phyloP scores from a whole-genome alignment of 2,888 invertebrate species.

The Lasioglossum pauxillum region DNA sequence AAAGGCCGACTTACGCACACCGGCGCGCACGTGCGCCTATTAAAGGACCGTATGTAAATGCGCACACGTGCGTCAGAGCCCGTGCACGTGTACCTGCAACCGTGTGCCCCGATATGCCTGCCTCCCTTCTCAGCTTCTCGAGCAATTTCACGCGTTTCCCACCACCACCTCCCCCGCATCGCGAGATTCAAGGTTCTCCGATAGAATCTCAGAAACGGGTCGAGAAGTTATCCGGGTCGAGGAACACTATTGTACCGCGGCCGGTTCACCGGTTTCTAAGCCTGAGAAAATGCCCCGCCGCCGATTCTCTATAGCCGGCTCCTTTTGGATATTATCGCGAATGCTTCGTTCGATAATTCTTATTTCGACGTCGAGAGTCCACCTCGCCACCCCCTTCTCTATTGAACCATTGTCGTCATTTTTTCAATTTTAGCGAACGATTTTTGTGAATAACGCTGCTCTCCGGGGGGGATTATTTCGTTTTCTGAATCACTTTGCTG shows the following conservation, averaged over 20 bases:
- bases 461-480: too few species aligned
- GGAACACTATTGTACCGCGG: not conserved
- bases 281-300: not conserved
- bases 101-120: not conserved
- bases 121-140: not conserved
- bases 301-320: not conserved
- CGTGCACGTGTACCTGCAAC: constrained; percentile 44
- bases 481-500: too few species aligned
- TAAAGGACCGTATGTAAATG: constrained; percentile 64
- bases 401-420: not conserved
- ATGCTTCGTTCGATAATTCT: not conserved
- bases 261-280: not conserved
- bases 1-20: constrained; percentile 58
- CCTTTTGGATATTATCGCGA: not conserved
- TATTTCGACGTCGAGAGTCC: not conserved
- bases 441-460: too few species aligned
- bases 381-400: too few species aligned
- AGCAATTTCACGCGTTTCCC: not conserved
- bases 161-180: not conserved
- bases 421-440: not conserved
- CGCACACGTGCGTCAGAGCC: constrained; percentile 36
- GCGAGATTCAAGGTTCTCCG: not conserved
- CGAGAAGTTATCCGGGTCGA: constrained; percentile 10
- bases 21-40: constrained; percentile 46
- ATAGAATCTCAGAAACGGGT: not conserved